Percentiles rank a stretch among this genome's conserved stretches.
Conservation (phyloP, 1,140 invertebrate genomes). For the Bradysia coprophila region DNA sequence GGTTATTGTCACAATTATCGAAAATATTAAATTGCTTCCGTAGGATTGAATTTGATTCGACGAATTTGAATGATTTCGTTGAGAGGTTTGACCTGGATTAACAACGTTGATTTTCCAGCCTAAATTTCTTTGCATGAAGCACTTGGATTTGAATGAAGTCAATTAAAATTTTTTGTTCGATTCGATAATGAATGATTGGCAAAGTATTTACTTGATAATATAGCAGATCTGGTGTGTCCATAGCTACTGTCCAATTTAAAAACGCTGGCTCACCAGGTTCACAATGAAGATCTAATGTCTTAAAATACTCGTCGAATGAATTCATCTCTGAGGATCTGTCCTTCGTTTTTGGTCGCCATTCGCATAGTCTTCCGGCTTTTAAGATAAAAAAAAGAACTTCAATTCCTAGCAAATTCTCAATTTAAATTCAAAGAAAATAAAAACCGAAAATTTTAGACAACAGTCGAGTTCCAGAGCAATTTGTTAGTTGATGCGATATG, state of each 20-base stretch:
- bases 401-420: too few species aligned
- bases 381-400: slow-evolving; percentile 9
- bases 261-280: slow-evolving; percentile 48
- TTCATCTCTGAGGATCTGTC: slow-evolving; percentile 33
- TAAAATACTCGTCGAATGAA: slow-evolving; percentile 56
- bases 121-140: slow-evolving; percentile 76
- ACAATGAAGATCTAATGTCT: slow-evolving; percentile 56
- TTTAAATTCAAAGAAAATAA: too few species aligned
- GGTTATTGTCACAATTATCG: background rate
- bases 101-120: slow-evolving; percentile 89
- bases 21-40: background rate
- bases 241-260: slow-evolving; percentile 63
- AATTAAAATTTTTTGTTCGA: too few species aligned
- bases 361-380: slow-evolving; percentile 47
- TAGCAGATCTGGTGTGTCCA: slow-evolving; percentile 58
- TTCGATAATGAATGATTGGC: background rate
- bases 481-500: too few species aligned
- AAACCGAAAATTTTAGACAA: too few species aligned
- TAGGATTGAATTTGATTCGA: background rate
- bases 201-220: slow-evolving; percentile 64
- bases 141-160: slow-evolving; percentile 37
- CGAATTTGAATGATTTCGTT: background rate
- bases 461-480: too few species aligned
- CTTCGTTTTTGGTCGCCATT: slow-evolving; percentile 28
- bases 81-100: slow-evolving; percentile 31